Evolutionary conservation across 2,888 invertebrate genomes (phyloP).

Genomic region (Drosophila imparisetae): DNA sequence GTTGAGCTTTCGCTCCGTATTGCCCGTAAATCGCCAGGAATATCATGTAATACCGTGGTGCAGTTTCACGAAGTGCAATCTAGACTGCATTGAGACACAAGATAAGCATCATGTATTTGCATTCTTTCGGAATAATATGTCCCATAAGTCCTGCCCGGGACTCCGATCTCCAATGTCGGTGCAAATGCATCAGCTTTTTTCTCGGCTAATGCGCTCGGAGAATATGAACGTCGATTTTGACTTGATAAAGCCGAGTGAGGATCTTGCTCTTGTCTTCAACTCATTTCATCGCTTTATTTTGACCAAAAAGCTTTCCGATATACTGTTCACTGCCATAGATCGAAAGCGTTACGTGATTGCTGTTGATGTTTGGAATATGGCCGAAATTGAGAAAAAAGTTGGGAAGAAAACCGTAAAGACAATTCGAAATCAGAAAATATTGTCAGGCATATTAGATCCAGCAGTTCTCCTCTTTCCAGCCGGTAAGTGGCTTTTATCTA

Average conservation of each 20-base stretch:
- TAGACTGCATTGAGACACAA: conserved; percentile 52
- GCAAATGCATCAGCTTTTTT: conserved; percentile 44
- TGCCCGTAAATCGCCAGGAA: conserved; percentile 40
- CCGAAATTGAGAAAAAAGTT: conserved; percentile 5
- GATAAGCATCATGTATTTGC: conserved; percentile 56
- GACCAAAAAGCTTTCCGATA: conserved; percentile 51
- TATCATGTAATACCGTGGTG: conserved; percentile 54
- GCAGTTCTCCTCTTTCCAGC: conserved; percentile 68
- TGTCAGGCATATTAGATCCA: conserved; percentile 70
- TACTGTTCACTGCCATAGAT: conserved; percentile 47
- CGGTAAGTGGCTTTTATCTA: conserved; percentile 43
- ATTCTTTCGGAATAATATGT: conserved; percentile 35
- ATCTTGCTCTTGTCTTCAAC: conserved; percentile 68
- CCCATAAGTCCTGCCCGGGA: conserved; percentile 28
- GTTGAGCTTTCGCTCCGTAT: conserved; percentile 57
- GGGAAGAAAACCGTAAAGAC: conserved; percentile 20
- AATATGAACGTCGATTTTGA: conserved; percentile 47
- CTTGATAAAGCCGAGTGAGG: conserved; percentile 31
- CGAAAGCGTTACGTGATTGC: conserved; percentile 53
- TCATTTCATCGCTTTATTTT: conserved; percentile 74
- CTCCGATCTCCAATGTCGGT: conserved; percentile 56
- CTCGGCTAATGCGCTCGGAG: conserved; percentile 52
- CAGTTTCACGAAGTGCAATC: conserved; percentile 37
- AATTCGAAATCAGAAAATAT: conserved; percentile 42
- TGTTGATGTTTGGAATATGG: conserved; percentile 56